Percentiles rank a stretch among this genome's conserved stretches.
Evolutionary conservation across 2,113 vertebrate genomes (phyloP).

Genomic region (Cynocephalus volans): DNA sequence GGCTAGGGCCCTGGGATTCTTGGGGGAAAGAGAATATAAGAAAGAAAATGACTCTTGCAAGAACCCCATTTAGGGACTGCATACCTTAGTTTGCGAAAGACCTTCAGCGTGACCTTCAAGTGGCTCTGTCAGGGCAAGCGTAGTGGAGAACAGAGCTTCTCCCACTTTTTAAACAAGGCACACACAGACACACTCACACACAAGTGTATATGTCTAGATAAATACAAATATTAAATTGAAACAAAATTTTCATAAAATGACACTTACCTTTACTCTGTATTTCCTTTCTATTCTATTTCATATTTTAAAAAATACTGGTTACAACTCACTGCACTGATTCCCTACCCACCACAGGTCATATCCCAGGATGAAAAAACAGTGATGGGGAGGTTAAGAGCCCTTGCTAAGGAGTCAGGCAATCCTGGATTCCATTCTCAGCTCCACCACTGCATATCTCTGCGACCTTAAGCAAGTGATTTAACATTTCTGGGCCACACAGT

Average conservation of each 20-base stretch:
- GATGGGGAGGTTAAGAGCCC: too few relatives aligned
- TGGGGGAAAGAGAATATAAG: conserved; percentile 69
- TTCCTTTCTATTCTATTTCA: not conserved
- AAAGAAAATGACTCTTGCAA: conserved; percentile 72
- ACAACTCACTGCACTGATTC: not conserved
- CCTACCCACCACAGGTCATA: not conserved
- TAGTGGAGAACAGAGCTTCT: not conserved
- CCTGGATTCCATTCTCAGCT: not conserved
- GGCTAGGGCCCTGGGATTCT: conserved; percentile 65
- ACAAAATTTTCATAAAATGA: not conserved
- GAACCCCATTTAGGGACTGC: not conserved
- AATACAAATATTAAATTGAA: not conserved
- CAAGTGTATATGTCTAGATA: not conserved
- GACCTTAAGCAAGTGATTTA: not conserved
- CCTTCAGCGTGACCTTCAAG: conserved; percentile 74
- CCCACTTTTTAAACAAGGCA: not conserved
- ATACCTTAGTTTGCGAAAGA: not conserved
- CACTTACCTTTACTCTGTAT: not conserved
- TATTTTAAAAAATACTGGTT: not conserved
- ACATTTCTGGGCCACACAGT: not conserved
- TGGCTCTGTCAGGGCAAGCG: not conserved
- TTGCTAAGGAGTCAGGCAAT: not conserved
- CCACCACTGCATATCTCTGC: not conserved
- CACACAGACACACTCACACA: not conserved
- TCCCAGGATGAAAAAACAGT: not conserved